These are phyloP conservation scores for Alcedo atthis DNA, from an alignment of 2,797 vertebrate species.

Conservation along the genomic window DNA sequence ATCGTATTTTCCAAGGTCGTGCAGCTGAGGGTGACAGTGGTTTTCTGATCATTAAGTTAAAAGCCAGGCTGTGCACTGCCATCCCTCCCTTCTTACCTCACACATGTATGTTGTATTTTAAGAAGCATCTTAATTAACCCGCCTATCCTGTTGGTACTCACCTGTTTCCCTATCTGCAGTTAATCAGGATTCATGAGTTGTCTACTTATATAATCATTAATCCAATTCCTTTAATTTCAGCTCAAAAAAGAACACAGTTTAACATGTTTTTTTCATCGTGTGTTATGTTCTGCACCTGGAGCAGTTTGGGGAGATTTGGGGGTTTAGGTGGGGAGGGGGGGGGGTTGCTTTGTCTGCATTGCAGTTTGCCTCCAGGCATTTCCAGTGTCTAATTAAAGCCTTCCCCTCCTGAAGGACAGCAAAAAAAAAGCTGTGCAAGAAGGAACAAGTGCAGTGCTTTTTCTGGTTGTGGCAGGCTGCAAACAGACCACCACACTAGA, in stretches of 20 bases:
- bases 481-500: slow-evolving; percentile 44
- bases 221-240: neutral
- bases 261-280: neutral
- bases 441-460: slow-evolving; percentile 34
- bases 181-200: neutral
- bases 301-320: neutral
- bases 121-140: slow-evolving; percentile 21
- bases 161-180: slow-evolving; percentile 6
- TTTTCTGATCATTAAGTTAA: neutral
- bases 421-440: slow-evolving; percentile 33
- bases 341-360: neutral
- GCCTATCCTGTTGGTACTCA: slow-evolving; percentile 6
- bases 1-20: neutral
- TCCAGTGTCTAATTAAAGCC: neutral
- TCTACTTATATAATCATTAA: slow-evolving; percentile 21
- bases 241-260: neutral
- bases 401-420: slow-evolving; percentile 35
- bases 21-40: neutral
- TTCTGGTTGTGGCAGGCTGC: slow-evolving; percentile 14
- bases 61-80: neutral
- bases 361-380: slow-evolving; percentile 6
- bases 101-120: neutral
- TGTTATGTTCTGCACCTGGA: slow-evolving; percentile 7
- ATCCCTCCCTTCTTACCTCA: neutral
- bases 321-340: neutral